Evolutionary conservation across 2,113 vertebrate species (phyloP).

Genomic region (Lamprologus speciosus): DNA sequence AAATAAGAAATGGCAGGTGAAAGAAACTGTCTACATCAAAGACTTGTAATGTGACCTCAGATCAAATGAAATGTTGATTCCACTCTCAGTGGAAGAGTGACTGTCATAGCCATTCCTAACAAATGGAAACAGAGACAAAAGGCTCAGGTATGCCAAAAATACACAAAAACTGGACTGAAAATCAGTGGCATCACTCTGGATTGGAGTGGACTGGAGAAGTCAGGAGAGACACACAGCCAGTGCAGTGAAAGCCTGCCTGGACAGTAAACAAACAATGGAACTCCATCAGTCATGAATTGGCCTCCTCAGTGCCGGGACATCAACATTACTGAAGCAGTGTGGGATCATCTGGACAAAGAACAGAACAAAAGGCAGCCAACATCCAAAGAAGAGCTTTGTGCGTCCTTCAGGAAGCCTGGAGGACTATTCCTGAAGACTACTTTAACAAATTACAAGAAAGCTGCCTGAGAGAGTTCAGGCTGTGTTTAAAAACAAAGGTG

Average conservation of each 20-base stretch:
- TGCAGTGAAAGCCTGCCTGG: background rate
- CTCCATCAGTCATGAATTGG: background rate
- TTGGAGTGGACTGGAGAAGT: background rate
- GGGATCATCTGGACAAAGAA: background rate
- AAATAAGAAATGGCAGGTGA: background rate
- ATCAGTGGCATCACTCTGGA: background rate
- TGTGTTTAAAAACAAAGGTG: background rate
- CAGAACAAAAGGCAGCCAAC: background rate
- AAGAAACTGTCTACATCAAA: background rate
- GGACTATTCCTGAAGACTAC: background rate
- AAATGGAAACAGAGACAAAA: background rate
- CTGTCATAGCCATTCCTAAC: background rate
- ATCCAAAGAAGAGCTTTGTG: background rate
- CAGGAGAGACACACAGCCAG: background rate
- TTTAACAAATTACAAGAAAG: background rate
- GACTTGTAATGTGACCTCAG: background rate
- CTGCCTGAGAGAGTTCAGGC: background rate
- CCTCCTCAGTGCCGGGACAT: background rate
- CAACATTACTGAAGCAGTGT: background rate
- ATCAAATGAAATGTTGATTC: background rate
- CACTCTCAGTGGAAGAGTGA: background rate
- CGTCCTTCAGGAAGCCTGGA: background rate
- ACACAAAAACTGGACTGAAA: background rate
- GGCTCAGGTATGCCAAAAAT: background rate
- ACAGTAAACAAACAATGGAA: background rate